These are phyloP conservation scores for Tetrax tetrax DNA, from an alignment of 2,113 vertebrate genomes.

Conservation along the genomic window DNA sequence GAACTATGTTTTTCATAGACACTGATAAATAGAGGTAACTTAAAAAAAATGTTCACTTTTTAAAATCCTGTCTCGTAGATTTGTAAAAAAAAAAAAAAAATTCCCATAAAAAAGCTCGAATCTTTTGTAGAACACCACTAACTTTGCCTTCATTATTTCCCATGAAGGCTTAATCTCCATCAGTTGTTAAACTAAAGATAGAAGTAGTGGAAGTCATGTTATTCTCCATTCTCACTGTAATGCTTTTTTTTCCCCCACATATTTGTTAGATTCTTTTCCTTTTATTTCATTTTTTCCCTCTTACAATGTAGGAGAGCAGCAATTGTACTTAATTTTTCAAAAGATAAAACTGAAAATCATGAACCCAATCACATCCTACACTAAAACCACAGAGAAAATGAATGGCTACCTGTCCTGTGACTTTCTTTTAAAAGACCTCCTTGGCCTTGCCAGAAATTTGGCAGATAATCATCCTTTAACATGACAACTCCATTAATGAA, in stretches of 20 bases:
- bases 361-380: not conserved
- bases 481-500: slow-evolving; percentile 58
- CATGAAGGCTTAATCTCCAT: not conserved
- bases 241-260: fast-evolving
- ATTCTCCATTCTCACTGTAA: not conserved
- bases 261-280: not conserved
- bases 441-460: slow-evolving; percentile 49
- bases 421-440: slow-evolving; percentile 14
- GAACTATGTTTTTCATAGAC: not conserved
- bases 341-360: not conserved
- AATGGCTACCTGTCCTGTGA: not conserved
- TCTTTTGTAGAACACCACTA: not conserved
- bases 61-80: not conserved
- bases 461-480: slow-evolving; percentile 55
- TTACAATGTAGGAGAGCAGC: not conserved
- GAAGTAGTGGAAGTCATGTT: not conserved
- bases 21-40: not conserved
- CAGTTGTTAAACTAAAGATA: not conserved
- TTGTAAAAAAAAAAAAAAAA: not conserved
- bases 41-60: fast-evolving
- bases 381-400: slow-evolving; percentile 31
- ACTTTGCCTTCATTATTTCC: not conserved
- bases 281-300: not conserved
- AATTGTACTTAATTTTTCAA: not conserved
- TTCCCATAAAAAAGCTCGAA: not conserved